Evolutionary conservation across 2,113 vertebrate species (phyloP).

Genomic region (Psammodynastes pulverulentus): DNA sequence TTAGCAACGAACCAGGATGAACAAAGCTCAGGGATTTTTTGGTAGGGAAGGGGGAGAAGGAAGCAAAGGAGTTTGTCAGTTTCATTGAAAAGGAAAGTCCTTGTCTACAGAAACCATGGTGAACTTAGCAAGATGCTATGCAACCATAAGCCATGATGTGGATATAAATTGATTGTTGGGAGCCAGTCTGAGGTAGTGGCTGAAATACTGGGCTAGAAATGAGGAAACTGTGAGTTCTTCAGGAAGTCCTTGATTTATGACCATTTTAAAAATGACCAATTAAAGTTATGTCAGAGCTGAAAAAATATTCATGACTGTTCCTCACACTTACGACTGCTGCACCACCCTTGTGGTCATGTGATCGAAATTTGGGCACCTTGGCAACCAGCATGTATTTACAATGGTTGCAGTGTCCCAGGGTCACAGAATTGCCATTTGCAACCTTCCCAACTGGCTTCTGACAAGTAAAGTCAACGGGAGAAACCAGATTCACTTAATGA

Average conservation of each 20-base stretch:
- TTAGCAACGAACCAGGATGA: neutral
- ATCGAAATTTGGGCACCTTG: neutral
- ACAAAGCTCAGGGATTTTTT: neutral
- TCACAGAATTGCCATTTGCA: no score
- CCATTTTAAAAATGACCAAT: neutral
- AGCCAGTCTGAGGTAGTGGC: neutral
- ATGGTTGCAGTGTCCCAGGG: neutral
- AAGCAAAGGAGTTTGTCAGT: neutral
- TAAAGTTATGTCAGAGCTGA: neutral
- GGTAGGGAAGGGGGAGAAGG: neutral
- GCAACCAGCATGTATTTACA: neutral
- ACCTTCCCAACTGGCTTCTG: neutral
- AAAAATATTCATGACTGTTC: neutral
- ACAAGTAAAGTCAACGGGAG: neutral
- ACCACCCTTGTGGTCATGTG: neutral
- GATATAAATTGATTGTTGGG: neutral
- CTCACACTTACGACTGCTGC: neutral
- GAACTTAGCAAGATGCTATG: neutral
- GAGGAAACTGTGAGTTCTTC: neutral
- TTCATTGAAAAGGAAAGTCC: neutral
- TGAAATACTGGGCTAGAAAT: neutral
- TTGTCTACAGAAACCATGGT: neutral
- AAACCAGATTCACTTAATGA: neutral
- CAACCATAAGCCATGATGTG: neutral
- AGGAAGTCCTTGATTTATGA: neutral